Evolutionary conservation across 2,113 vertebrate species (phyloP), one percentile per base, ranked within the genome.

Genomic region (Nesoenas mayeri): DNA sequence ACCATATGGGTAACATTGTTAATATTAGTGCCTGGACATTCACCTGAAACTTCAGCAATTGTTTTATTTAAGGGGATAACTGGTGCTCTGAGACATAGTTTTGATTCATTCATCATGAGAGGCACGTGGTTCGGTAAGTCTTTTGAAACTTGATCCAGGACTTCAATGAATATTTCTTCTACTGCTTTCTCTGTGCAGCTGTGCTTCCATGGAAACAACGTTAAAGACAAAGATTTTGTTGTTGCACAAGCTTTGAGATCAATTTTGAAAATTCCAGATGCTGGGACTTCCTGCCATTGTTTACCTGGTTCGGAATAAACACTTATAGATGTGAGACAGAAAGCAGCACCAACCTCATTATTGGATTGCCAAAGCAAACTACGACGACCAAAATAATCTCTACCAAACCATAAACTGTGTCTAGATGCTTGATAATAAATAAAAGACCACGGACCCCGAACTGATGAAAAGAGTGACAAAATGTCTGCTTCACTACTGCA

Each of bases 381-480:
- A 57, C 99, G 98, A 36, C 99, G 98, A 53, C 99, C 99, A 87
- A 99, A 99, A 95, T 98, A 99, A 95, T 99, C 99, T 89, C 99
- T 98, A 44, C 99, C 99, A 94, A 99, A 99, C 99, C 99, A 99
- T 13, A 99, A 97, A 82, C 85, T 97, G 61, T 98, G 98, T 48
- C 58, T 96, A 24, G 96, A 96, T 69, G 98, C 98, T 80, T 99
- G 98, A 81, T 99, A 99, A 97, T 99, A 99, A 93, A 99, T 97
- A 57, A 99, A 98, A 50, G 98, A 98, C 99, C 99, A 99, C 0
- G 99, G 99, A 18, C 99, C 99, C 12, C 29, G 98, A 15, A 99
- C 57, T 4, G 94, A 29, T 34, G 98, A 98, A 40, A 99, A 97
- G 12, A 99, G 86, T 2, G 98, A 96, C 40, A 99, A 44, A 70